A percentile compares a stretch with the other conserved stretches of the same genome.
Conservation (phyloP, 1,140 invertebrate genomes). For the Heliothis subflexa region DNA sequence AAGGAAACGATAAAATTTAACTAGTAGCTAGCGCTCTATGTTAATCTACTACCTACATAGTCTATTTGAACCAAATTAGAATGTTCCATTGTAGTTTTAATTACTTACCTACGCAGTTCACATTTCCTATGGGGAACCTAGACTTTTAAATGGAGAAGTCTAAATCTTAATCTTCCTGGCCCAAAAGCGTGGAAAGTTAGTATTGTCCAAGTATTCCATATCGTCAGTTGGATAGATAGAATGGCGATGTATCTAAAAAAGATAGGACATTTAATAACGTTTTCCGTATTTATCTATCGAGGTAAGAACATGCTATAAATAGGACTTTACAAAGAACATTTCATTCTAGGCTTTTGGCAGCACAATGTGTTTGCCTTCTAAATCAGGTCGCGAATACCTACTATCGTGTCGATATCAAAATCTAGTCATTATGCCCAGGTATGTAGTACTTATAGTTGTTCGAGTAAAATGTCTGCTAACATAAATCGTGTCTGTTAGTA, state of each 20-base stretch:
- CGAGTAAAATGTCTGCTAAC: conserved; percentile 16
- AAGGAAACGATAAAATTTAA: conserved; percentile 44
- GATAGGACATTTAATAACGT: neutral
- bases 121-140: neutral
- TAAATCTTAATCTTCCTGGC: neutral
- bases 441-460: neutral
- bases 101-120: neutral
- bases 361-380: too few relatives aligned
- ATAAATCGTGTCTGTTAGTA: conserved; percentile 25
- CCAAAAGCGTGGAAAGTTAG: neutral
- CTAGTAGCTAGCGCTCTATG: conserved; percentile 3
- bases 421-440: neutral
- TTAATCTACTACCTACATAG: too few relatives aligned
- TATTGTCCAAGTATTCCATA: conserved; percentile 2
- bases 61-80: neutral
- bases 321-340: too few relatives aligned
- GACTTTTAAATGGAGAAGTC: neutral
- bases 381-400: neutral
- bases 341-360: too few relatives aligned
- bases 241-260: conserved; percentile 1
- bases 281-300: neutral
- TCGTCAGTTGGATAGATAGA: neutral
- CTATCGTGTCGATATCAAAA: neutral
- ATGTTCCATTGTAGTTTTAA: conserved; percentile 33
- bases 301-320: too few relatives aligned